These are phyloP conservation scores for Noctua comes DNA, from an alignment of 2,888 invertebrate genomes.

Conservation along the genomic window DNA sequence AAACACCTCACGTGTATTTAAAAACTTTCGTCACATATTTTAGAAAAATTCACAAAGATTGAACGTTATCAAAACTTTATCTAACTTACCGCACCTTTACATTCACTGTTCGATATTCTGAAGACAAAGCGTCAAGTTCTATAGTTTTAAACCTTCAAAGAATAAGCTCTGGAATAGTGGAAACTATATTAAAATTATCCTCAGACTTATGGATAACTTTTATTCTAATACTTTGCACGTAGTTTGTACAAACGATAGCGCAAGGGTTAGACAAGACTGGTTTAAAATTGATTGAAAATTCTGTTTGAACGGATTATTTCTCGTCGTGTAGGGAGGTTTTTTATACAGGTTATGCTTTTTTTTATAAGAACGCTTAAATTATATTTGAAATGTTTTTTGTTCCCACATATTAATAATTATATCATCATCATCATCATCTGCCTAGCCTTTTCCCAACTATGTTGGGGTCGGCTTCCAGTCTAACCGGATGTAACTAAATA, in stretches of 20 bases:
- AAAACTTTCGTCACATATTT: constrained; percentile 31
- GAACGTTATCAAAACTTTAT: constrained; percentile 58
- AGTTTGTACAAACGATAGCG: constrained; percentile 37
- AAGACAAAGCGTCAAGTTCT: constrained; percentile 65
- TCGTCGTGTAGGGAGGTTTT: neutral
- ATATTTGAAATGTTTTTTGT: no score
- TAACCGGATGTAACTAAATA: no score
- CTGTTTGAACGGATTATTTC: neutral
- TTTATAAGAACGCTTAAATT: no score
- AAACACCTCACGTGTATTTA: constrained; percentile 21
- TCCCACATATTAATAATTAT: no score
- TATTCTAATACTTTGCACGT: constrained; percentile 59
- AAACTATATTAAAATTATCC: constrained; percentile 59
- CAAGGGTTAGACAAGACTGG: constrained; percentile 1
- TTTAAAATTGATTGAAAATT: constrained; percentile 16
- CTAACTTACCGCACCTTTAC: constrained; percentile 49
- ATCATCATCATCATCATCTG: no score
- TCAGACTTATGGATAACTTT: constrained; percentile 45
- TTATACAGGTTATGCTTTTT: neutral
- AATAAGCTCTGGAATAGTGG: constrained; percentile 59
- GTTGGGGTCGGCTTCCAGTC: no score
- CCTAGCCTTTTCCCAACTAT: no score
- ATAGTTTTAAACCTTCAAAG: constrained; percentile 64
- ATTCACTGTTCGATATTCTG: constrained; percentile 63
- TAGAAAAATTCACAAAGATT: constrained; percentile 45